A percentile compares a stretch with the other conserved stretches of the same genome.
These are phyloP conservation scores for Euwallacea similis DNA, from an alignment of 1,140 invertebrate genomes.

Conservation along the genomic window DNA sequence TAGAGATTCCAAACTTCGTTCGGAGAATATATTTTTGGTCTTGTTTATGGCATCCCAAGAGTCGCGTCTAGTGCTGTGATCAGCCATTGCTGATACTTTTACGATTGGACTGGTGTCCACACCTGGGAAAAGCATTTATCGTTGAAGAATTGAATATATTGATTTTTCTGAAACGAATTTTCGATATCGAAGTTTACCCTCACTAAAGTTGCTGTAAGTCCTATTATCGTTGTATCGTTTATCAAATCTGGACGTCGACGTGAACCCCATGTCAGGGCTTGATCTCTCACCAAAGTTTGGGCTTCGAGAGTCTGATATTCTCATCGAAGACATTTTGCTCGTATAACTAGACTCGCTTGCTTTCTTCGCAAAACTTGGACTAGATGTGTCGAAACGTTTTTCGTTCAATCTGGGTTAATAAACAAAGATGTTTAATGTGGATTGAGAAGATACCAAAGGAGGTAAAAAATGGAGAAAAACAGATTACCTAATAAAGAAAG, in stretches of 20 bases:
- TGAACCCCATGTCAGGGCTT: slow-evolving; percentile 43
- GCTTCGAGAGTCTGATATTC: slow-evolving; percentile 44
- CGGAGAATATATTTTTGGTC: slow-evolving; percentile 71
- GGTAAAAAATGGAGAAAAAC: no score
- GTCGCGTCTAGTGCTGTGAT: slow-evolving; percentile 66
- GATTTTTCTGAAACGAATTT: not conserved
- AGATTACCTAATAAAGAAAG: no score
- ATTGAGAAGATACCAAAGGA: not conserved
- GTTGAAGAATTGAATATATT: no score
- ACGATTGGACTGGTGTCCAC: slow-evolving; percentile 72
- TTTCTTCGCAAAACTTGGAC: slow-evolving; percentile 48
- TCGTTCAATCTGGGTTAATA: slow-evolving; percentile 40
- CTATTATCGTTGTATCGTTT: slow-evolving; percentile 52
- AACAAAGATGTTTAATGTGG: not conserved
- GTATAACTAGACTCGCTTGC: slow-evolving; percentile 42
- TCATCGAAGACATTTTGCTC: slow-evolving; percentile 47
- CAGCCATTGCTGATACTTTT: slow-evolving; percentile 66
- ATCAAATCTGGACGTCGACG: slow-evolving; percentile 40
- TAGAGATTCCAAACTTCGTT: slow-evolving; percentile 67
- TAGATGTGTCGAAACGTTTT: slow-evolving; percentile 44
- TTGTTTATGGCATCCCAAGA: slow-evolving; percentile 82
- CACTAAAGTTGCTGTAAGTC: slow-evolving; percentile 37
- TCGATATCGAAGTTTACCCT: slow-evolving; percentile 13
- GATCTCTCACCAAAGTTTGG: slow-evolving; percentile 44
- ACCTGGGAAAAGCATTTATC: slow-evolving; percentile 35